These are phyloP conservation scores for Eremobia ochroleuca DNA, from an alignment of 2,888 invertebrate genomes.

Conservation along the genomic window DNA sequence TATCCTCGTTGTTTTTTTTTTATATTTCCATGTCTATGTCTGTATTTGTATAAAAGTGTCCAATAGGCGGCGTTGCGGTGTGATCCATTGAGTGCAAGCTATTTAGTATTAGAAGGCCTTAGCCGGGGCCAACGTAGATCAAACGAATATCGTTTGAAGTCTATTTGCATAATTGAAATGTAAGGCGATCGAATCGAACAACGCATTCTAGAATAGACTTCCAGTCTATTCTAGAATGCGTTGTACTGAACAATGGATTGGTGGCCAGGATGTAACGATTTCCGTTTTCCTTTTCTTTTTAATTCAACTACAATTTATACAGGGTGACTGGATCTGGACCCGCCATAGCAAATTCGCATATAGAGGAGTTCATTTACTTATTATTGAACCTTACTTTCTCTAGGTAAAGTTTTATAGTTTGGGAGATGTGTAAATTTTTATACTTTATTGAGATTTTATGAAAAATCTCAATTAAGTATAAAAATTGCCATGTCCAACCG, in stretches of 20 bases:
- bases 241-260: background rate
- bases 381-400: too few species aligned
- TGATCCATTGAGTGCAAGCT: background rate
- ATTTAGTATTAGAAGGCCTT: background rate
- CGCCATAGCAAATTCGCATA: too few species aligned
- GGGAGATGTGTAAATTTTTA: too few species aligned
- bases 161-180: conserved; percentile 29
- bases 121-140: background rate
- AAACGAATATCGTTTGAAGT: conserved; percentile 12
- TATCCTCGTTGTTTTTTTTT: too few species aligned
- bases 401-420: too few species aligned
- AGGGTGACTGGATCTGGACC: too few species aligned
- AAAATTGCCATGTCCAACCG: too few species aligned
- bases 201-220: background rate
- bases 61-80: background rate
- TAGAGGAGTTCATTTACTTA: too few species aligned
- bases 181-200: background rate
- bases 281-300: background rate
- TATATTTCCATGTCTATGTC: too few species aligned
- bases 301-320: background rate
- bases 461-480: too few species aligned
- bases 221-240: too few species aligned
- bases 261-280: background rate
- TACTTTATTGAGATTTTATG: too few species aligned
- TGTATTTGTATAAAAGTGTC: background rate